Evolutionary conservation across 2,113 vertebrate genomes (phyloP).

Genomic region (Macquaria australasica): DNA sequence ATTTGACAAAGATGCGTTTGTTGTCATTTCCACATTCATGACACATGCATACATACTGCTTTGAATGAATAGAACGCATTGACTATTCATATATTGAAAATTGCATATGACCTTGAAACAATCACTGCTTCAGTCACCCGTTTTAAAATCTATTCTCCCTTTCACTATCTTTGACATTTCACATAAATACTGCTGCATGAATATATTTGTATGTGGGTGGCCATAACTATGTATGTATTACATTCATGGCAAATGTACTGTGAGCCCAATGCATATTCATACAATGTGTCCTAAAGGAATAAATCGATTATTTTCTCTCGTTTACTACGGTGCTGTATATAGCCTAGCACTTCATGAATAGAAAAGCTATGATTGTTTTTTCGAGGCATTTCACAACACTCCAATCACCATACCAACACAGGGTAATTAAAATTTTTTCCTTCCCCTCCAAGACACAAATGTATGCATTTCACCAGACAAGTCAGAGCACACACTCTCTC

Average conservation of each 20-base stretch:
- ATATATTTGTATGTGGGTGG: background rate
- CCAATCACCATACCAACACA: conserved; percentile 29
- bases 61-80: conserved; percentile 29
- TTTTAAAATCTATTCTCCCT: conserved; percentile 18
- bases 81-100: conserved; percentile 60
- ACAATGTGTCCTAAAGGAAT: background rate
- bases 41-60: conserved; percentile 39
- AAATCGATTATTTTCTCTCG: background rate
- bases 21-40: conserved; percentile 27
- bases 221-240: background rate
- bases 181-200: background rate
- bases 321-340: background rate
- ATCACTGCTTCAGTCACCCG: background rate
- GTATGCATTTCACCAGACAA: conserved; percentile 17
- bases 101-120: conserved; percentile 56
- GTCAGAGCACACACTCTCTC: background rate
- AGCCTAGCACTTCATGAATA: background rate
- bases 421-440: conserved; percentile 42
- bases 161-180: conserved; percentile 21
- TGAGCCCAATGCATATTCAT: background rate
- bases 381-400: background rate
- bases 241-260: background rate
- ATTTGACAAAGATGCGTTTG: conserved; percentile 25
- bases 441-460: conserved; percentile 30
- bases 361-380: conserved; percentile 21